These are phyloP conservation scores for Squalus acanthias DNA, from an alignment of 2,797 vertebrate genomes.

Conservation along the genomic window DNA sequence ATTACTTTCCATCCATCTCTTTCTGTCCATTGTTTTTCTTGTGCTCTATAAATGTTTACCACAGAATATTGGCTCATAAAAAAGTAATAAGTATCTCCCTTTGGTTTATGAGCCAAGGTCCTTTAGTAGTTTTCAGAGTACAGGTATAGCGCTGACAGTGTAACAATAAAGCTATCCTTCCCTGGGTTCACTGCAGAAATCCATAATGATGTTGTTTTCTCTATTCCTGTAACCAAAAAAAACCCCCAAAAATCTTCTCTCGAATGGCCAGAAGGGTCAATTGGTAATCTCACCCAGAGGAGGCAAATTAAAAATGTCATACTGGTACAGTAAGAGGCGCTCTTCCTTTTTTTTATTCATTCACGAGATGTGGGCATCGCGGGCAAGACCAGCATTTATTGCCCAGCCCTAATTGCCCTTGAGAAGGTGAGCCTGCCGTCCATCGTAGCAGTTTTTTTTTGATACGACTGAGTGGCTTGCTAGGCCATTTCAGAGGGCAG, in stretches of 20 bases:
- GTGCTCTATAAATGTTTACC: constrained; percentile 24
- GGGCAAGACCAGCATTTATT: too few species aligned
- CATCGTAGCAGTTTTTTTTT: too few species aligned
- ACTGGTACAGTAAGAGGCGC: not conserved
- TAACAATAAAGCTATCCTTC: not conserved
- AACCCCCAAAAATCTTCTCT: not conserved
- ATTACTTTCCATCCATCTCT: constrained; percentile 18
- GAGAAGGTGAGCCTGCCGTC: too few species aligned
- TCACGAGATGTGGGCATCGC: too few species aligned
- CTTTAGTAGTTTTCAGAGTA: not conserved
- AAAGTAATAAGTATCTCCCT: constrained; percentile 34
- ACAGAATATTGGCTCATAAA: constrained; percentile 32
- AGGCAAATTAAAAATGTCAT: not conserved
- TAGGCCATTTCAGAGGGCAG: too few species aligned
- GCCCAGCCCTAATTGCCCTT: too few species aligned
- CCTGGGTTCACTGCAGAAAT: not conserved
- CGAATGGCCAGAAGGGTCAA: not conserved
- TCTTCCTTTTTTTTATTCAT: too few species aligned
- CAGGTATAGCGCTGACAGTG: not conserved
- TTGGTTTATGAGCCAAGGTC: constrained; percentile 26
- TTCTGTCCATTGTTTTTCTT: constrained; percentile 27
- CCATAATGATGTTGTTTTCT: not conserved
- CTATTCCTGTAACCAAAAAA: not conserved
- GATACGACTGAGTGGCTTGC: too few species aligned
- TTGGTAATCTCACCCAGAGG: not conserved